Base-by-base conservation (phyloP, 2,113 vertebrate genomes). In the Odontophorus gujanensis region DNA sequence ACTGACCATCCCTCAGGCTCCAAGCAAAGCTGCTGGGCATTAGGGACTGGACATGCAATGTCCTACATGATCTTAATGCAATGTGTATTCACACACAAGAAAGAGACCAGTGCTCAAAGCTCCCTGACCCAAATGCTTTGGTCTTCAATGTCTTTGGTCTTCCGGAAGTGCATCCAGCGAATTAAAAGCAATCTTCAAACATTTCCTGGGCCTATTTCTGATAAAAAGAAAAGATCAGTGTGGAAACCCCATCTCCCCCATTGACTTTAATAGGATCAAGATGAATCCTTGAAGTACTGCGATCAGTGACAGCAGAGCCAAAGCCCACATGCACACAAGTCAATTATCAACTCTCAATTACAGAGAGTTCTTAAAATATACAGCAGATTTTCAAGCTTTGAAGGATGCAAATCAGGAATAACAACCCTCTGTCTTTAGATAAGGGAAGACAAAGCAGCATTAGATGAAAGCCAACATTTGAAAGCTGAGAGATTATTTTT, bases 401-500 rank as follows among this genome's bases (percentile, higher is more conserved):
- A 72, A 78, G 43, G 32, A 78, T 13, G 21, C 1, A 2, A 72
- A 65, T 24, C 61, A 18, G 19, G 20, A 92, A 58, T 32, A 92
- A 66, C 40, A 22, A 84, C 30, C 16, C 57, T 13, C 89, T 53
- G 26, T 66, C 40, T 74, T 48, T 8, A 45, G 36, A 43, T 17
- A 53, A 62, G 21, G 20, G 15, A 6, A 77, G 34, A 82, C 21
- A 57, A 91, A 79, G 38, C 1, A 80, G n/a, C 34, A 40, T 48
- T 40, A 74, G 51, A 86, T 48, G 50, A 76, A 94, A 90, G 18
- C 3, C 25, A 65, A 2, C 5, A 2, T 71, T 42, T 43, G 16
- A 69, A 92, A 88, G 45, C 4, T 17, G 4, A 7, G 68, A 32
- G 25, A 81, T 87, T 84, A 69, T 61, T 86, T 86, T 90, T 63